Evolutionary conservation across 2,113 vertebrate genomes (phyloP), one percentile per base, ranked within the genome.

Genomic region (Galeopterus variegatus): DNA sequence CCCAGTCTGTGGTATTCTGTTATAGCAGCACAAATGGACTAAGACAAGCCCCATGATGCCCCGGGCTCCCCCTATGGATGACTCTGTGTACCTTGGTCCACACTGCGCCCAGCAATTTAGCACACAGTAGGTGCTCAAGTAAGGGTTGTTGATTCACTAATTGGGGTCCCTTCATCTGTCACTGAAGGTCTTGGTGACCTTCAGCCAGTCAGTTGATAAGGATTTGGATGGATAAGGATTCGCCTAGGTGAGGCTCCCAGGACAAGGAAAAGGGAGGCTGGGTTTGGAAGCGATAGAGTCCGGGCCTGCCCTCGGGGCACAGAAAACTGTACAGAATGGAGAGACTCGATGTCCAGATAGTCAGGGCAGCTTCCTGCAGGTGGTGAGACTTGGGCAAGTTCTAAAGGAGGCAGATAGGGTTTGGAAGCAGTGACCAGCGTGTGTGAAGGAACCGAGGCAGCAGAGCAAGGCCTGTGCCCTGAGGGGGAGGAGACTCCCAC

Each of bases 301-400:
- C 13, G n/a, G 77, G 15, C 79, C 79, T 54, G 12, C 18, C 10
- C 60, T 12, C 24, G 0, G 11, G n/a, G 31, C 10, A 6, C 36
- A 4, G 10, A 54, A 41, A 60, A 13, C 72, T 41, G 26, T 69
- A 8, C 5, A 50, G 11, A 0, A 12, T 26, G 75, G 19, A 56
- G 6, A 52, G 2, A 5, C 48, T 4, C 31, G 24, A 9, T 33
- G 7, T 10, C 28, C 12, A 13, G 41, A 14, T 0, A 10, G 15
- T 5, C 64, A 95, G 76, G 24, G 15, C 54, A 88, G 70, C 48
- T 48, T 80, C 12, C 12, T 5, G 19, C 3, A 14, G 13, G 50
- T 1, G 4, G 0, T 1, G 15, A 41, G 33, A 33, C 4, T 19
- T 45, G 24, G n/a, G 72, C 50, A 11, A 41, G 33, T 64, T 33